Conservation (phyloP, 2,113 vertebrate species). For the western clawed frog (Xenopus tropicalis) region DNA sequence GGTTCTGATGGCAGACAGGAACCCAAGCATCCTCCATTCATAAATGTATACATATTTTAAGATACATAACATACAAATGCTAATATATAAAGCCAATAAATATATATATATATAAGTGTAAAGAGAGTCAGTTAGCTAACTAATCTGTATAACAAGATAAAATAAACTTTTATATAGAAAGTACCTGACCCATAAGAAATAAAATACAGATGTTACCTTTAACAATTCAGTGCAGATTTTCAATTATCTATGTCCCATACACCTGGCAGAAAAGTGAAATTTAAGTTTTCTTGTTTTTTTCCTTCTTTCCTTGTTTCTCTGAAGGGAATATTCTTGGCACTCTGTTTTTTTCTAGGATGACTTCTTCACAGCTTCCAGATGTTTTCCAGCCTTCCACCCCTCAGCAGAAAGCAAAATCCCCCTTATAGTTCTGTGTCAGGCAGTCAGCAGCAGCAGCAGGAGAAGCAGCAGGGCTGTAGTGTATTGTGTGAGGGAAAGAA, state of each 20-base stretch:
- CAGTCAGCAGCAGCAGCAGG: conserved; percentile 52
- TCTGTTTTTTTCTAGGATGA: conserved; percentile 48
- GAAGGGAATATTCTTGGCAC: conserved; percentile 51
- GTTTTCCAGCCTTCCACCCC: conserved; percentile 51
- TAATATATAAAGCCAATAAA: too few relatives aligned
- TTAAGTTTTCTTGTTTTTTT: conserved; percentile 15
- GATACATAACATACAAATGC: too few relatives aligned
- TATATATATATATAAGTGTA: too few relatives aligned
- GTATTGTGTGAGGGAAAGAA: conserved; percentile 58
- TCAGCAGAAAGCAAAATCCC: conserved; percentile 59
- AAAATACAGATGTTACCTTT: conserved; percentile 59
- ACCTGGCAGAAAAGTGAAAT: conserved; percentile 56
- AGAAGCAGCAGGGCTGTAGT: conserved; percentile 58
- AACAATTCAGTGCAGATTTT: conserved; percentile 62
- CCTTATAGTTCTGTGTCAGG: conserved; percentile 59
- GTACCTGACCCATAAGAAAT: background rate
- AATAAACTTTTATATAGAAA: too few relatives aligned
- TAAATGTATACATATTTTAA: too few relatives aligned
- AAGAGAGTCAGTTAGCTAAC: too few relatives aligned
- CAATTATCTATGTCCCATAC: conserved; percentile 66
- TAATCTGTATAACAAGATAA: too few relatives aligned
- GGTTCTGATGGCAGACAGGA: background rate
- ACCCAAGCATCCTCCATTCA: too few relatives aligned
- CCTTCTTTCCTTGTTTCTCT: conserved; percentile 41
- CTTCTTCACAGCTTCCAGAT: conserved; percentile 61